These are phyloP conservation scores for Odontocolon sp. DNA, from an alignment of 2,888 invertebrate genomes.

Conservation along the genomic window DNA sequence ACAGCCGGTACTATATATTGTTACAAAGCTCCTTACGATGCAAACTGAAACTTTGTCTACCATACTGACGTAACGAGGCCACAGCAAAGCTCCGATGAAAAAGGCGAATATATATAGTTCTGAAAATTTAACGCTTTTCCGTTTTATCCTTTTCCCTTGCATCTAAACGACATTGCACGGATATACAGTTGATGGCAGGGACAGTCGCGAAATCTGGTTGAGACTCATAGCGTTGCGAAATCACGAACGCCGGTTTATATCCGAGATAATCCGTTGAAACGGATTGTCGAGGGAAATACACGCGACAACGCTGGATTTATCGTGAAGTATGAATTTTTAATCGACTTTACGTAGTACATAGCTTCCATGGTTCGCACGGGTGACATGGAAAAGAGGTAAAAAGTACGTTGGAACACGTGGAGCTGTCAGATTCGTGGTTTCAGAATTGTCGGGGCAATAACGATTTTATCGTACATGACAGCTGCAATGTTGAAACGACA, in stretches of 20 bases:
- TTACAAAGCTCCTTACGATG: background rate
- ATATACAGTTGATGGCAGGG: background rate
- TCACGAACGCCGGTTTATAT: background rate
- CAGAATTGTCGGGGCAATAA: background rate
- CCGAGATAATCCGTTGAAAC: slow-evolving; percentile 3
- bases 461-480: background rate
- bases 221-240: background rate
- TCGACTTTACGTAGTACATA: background rate
- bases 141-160: background rate
- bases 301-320: slow-evolving; percentile 31
- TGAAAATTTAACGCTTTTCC: slow-evolving; percentile 3
- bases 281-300: slow-evolving; percentile 35
- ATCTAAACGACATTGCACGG: background rate
- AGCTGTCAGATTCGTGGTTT: slow-evolving; percentile 36
- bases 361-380: background rate
- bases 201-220: background rate
- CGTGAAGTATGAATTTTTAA: slow-evolving; percentile 56
- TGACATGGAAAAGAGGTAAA: background rate
- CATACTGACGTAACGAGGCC: slow-evolving; percentile 5
- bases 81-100: background rate
- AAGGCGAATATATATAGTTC: background rate
- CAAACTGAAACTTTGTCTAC: slow-evolving; percentile 20
- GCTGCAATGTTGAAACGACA: background rate
- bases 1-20: background rate
- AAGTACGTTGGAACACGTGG: background rate